Percentiles rank a stretch among this genome's conserved stretches.
These are phyloP conservation scores for Clupea harengus DNA, from an alignment of 2,113 vertebrate species.

Conservation along the genomic window DNA sequence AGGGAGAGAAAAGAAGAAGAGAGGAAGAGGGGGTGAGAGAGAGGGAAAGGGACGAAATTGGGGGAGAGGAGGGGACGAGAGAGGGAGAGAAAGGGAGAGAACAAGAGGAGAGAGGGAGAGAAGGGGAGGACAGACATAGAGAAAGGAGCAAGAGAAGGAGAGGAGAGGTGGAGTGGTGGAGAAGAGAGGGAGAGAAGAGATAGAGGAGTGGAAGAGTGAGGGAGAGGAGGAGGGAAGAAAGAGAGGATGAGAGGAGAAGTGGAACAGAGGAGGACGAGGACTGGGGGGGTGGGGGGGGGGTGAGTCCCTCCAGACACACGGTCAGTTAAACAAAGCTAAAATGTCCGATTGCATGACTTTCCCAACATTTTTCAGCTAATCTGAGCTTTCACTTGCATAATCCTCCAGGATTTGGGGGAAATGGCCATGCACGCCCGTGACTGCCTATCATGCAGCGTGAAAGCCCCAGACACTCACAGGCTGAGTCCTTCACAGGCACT, in stretches of 20 bases:
- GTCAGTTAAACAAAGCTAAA: slow-evolving; percentile 1
- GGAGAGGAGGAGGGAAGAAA: neutral
- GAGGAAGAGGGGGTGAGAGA: too few relatives aligned
- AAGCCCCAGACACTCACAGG: neutral
- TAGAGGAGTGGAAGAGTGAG: neutral
- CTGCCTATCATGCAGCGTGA: neutral
- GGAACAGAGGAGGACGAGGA: neutral
- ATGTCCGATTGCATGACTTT: slow-evolving; percentile 1
- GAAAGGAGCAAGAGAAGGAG: slow-evolving; percentile 11
- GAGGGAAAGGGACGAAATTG: neutral
- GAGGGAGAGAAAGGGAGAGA: neutral
- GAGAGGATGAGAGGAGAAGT: neutral
- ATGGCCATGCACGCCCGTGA: neutral
- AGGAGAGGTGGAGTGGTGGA: neutral
- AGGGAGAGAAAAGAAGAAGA: too few relatives aligned
- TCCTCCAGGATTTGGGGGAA: neutral
- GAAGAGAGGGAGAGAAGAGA: neutral
- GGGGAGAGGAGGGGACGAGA: neutral
- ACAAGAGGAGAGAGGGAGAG: neutral
- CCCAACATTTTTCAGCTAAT: neutral
- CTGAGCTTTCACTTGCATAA: neutral
- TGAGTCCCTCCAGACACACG: neutral
- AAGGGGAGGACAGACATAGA: neutral
- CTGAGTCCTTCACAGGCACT: neutral
- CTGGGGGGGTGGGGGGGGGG: too few relatives aligned